phyloP scores from a whole-genome alignment of 2,113 vertebrate species.

The Eonycteris spelaea region DNA sequence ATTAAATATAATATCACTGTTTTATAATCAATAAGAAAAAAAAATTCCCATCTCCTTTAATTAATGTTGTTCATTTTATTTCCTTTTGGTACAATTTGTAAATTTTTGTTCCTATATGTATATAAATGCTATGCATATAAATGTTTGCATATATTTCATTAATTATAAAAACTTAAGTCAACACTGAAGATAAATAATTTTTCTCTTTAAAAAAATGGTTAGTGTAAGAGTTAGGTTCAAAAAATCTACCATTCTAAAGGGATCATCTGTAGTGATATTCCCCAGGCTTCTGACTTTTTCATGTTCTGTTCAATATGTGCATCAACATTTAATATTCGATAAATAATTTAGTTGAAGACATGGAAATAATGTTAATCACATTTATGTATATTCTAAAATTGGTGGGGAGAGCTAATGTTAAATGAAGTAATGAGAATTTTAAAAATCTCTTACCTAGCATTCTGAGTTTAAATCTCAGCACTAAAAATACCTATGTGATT shows the following conservation, averaged over 20 bases:
- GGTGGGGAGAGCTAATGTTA: not conserved
- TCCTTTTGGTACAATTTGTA: not conserved
- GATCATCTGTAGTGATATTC: not conserved
- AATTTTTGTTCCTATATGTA: not conserved
- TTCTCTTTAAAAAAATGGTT: not conserved
- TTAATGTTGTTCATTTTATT: not conserved
- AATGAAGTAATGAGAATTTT: not conserved
- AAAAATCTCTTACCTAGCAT: not conserved
- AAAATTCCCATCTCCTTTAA: not conserved
- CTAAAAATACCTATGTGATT: not conserved
- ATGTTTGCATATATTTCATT: not conserved
- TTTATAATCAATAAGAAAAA: not conserved
- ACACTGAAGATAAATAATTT: not conserved
- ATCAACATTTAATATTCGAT: conserved; percentile 19
- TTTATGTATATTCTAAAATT: not conserved
- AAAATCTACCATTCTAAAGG: not conserved
- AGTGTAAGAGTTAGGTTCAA: not conserved
- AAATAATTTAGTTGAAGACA: conserved; percentile 35
- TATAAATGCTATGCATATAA: not conserved
- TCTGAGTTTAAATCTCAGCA: conserved; percentile 5
- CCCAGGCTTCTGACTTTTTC: not conserved
- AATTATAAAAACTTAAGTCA: not conserved
- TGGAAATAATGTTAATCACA: not conserved
- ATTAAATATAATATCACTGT: not conserved
- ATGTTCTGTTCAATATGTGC: conserved; percentile 20